Evolutionary conservation across 2,888 invertebrate species (phyloP), one percentile per base, ranked within the genome.

Genomic region (Clitarchus hookeri): DNA sequence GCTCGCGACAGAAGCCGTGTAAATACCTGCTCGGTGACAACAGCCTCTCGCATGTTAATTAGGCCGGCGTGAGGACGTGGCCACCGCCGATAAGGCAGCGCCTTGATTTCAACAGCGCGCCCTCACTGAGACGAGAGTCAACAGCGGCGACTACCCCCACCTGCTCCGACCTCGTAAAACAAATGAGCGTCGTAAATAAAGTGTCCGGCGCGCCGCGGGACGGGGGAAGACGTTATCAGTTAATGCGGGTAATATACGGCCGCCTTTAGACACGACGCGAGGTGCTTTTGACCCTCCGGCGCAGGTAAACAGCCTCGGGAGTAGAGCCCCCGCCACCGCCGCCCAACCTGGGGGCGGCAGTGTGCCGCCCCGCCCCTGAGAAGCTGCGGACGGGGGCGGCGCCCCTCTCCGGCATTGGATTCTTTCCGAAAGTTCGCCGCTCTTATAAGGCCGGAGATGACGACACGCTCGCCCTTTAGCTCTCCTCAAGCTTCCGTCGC

Each of bases 231-330:
- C 65, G 65, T 65, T 65, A 65, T 65, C 65, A 65, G 65, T 65
- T 65, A 65, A 65, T 65, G 23, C 65, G 65, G 65, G 65, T 65
- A 65, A 65, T 65, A 65, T 65, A 65, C 65, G 65, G 65, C 65
- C 65, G 65, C 65, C 65, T 65, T n/a, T 65, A 65, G 65, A 65
- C 65, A n/a, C 65, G 65, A 65, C 65, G n/a, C 65, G 23, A n/a
- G 65, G 65, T n/a, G 65, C 65, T 65, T 65, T 65, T 65, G 65
- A 65, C 8, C 8, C 65, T 23, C n/a, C 65, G 3, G 65, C n/a
- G 65, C 65, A 65, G 65, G 65, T 65, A 65, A 65, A 65, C 65
- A 65, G 65, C 65, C 23, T 11, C 65, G 65, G 65, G 65, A 65
- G 65, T n/a, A 65, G 1, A n/a, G 6, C 1, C 65, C 65, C 8